These are phyloP conservation scores for Cariama cristata DNA, from an alignment of 2,113 vertebrate genomes.

Conservation along the genomic window DNA sequence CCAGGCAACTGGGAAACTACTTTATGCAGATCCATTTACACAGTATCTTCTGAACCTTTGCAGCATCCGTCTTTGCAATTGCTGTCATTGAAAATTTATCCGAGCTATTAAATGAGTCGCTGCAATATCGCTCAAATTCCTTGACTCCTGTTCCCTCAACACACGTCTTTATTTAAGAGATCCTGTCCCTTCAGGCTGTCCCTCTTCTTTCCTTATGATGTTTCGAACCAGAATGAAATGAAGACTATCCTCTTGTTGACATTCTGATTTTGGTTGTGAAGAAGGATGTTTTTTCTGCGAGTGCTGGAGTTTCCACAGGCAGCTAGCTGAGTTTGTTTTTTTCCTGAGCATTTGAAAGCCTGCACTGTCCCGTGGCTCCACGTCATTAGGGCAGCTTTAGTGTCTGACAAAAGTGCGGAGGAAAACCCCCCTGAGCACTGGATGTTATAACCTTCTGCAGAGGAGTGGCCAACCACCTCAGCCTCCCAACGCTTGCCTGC, in stretches of 20 bases:
- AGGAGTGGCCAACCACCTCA: not conserved
- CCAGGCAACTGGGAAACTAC: not conserved
- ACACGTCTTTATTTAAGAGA: not conserved
- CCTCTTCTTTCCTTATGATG: not conserved
- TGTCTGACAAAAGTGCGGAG: not conserved
- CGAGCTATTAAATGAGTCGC: accelerated
- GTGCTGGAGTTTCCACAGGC: not conserved
- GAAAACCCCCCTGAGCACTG: not conserved
- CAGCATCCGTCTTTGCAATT: not conserved
- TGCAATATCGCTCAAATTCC: not conserved
- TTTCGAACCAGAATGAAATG: not conserved
- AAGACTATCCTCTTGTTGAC: not conserved
- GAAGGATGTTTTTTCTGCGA: not conserved
- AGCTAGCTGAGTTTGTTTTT: not conserved
- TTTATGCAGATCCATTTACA: not conserved
- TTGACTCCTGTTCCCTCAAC: not conserved
- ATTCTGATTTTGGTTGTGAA: not conserved
- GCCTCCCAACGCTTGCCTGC: not conserved
- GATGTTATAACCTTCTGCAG: not conserved
- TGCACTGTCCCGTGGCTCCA: not conserved
- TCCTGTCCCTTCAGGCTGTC: not conserved
- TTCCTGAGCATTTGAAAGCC: not conserved
- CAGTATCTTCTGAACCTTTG: not conserved
- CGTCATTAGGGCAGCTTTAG: not conserved
- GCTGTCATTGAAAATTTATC: not conserved